Evolutionary conservation across 2,888 invertebrate species (phyloP), one percentile per base, ranked within the genome.

Genomic region (Antheraea yamamai): DNA sequence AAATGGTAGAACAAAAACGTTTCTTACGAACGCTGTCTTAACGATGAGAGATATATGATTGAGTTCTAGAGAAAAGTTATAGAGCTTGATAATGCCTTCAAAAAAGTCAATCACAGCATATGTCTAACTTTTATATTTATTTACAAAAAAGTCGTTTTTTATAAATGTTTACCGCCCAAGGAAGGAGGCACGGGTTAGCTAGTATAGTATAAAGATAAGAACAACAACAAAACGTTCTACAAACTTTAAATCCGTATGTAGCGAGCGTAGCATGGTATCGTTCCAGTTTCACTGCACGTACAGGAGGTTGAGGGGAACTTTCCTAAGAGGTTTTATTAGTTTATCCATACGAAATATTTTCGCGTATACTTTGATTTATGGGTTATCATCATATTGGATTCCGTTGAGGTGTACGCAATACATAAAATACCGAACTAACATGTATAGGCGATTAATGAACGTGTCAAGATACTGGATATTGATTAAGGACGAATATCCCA

Each of bases 321-420:
- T 61, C 35, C 58, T 70, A 70, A 70, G 39, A 58, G 73, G 76
- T 84, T 83, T 83, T 82, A 81, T 82, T 83, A 82, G 79, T 83
- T 78, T 78, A 61, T 74, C 75, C 75, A 72, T 73, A 39, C 70
- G 70, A 39, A 35, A 70, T 70, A 70, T 39, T 70, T 70, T 39
- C 35, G 39, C 39, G 70, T 23, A 39, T 39, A 35, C 39, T 39
- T 70, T 70, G 70, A 70, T 74, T 73, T 74, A 73, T 73, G 61
- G 26, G n/a, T 18, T 73, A 23, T 73, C 58, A 61, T n/a, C 12
- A 39, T 58, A 73, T 39, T 70, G 39, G 39, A 70, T 70, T 70
- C 70, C n/a, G 70, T 39, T 16, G 30, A 70, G 3, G 39, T 14
- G 20, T 68, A 14, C 30, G 16, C 68, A 18, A 18, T 35, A 68